These are phyloP conservation scores for Camelus dromedarius DNA, from an alignment of 2,113 vertebrate species.

Conservation along the genomic window DNA sequence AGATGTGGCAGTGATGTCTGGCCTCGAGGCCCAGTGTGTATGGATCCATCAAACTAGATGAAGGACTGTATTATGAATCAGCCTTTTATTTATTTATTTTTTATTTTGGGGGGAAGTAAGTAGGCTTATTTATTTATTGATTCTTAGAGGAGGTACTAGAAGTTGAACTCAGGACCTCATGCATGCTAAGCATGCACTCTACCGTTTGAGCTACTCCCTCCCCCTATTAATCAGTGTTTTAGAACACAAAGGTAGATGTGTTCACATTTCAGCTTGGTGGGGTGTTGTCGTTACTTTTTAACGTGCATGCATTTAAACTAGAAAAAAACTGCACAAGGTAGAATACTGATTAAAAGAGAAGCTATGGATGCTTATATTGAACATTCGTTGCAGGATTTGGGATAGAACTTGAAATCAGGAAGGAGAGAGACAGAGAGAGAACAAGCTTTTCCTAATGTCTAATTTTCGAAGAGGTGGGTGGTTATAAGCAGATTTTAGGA, in stretches of 20 bases:
- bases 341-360: conserved; percentile 31
- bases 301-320: conserved; percentile 3
- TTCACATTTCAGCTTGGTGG: neutral
- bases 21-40: neutral
- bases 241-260: conserved; percentile 28
- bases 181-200: too few relatives aligned
- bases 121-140: too few relatives aligned
- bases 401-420: neutral
- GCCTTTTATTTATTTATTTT: neutral
- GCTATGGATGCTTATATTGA: neutral
- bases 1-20: neutral
- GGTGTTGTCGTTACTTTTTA: conserved; percentile 43
- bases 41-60: neutral
- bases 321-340: neutral
- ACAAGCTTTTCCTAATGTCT: neutral
- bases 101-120: too few relatives aligned
- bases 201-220: too few relatives aligned
- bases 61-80: conserved; percentile 20
- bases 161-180: too few relatives aligned
- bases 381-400: neutral
- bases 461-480: neutral
- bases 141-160: too few relatives aligned
- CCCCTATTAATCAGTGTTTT: conserved; percentile 31
- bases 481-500: neutral
- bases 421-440: neutral